Conservation (phyloP, 64 coral and sea anemone species). For the Catalaphyllia jardinei region DNA sequence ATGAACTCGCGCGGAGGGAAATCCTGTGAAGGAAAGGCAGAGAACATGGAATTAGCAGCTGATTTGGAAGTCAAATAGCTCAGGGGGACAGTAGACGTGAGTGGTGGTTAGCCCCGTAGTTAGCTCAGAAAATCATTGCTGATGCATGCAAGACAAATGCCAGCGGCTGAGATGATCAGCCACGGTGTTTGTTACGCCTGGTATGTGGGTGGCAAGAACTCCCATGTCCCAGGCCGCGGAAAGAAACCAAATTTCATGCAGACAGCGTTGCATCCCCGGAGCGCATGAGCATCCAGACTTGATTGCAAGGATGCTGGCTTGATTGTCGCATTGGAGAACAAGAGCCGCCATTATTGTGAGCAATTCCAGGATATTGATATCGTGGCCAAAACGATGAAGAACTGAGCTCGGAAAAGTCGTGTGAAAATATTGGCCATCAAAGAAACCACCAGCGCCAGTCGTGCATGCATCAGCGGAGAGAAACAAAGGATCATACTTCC, state of each 20-base stretch:
- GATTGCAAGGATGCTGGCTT: slow-evolving; percentile 19
- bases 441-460: slow-evolving; percentile 49
- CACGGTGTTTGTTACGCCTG: slow-evolving; percentile 27
- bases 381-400: background rate
- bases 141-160: too few relatives aligned
- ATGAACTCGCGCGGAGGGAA: background rate
- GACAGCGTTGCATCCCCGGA: slow-evolving; percentile 43
- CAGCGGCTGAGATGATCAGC: background rate
- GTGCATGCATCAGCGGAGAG: slow-evolving; percentile 40
- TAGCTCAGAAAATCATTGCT: too few relatives aligned
- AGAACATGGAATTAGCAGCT: background rate
- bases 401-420: slow-evolving; percentile 32
- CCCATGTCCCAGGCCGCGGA: slow-evolving; percentile 16
- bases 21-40: background rate
- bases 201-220: background rate
- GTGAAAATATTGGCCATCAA: slow-evolving; percentile 48
- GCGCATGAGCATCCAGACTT: slow-evolving; percentile 22
- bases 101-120: too few relatives aligned
- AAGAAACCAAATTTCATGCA: slow-evolving; percentile 52
- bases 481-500: background rate
- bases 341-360: slow-evolving; percentile 45
- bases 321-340: slow-evolving; percentile 34
- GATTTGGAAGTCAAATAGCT: background rate
- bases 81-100: too few relatives aligned
- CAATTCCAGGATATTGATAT: slow-evolving; percentile 58